These are phyloP conservation scores for Coecobrya sp. DNA, from an alignment of 2,888 invertebrate genomes.

Conservation along the genomic window DNA sequence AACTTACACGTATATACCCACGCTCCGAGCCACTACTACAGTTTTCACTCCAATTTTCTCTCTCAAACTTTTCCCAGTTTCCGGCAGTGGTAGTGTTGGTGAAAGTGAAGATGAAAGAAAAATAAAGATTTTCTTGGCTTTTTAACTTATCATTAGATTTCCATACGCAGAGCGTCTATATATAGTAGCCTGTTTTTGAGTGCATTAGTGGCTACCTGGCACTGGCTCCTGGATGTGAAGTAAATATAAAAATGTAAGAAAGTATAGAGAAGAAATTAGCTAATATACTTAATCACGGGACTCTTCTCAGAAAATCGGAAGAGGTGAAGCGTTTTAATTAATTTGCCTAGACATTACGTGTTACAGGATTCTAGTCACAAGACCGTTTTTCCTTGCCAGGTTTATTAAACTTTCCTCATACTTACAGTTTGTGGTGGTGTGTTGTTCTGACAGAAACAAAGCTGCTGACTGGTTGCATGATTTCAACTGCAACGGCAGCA, in stretches of 20 bases:
- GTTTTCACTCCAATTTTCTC: not conserved
- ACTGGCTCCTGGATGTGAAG: not conserved
- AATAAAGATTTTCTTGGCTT: not conserved
- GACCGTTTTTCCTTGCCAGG: not conserved
- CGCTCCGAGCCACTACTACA: not conserved
- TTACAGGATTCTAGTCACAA: not conserved
- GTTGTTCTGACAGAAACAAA: not conserved
- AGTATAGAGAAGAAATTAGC: conserved; percentile 23
- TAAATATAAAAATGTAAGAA: not conserved
- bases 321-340: conserved; percentile 35
- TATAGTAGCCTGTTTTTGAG: not conserved
- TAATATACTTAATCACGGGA: conserved; percentile 21
- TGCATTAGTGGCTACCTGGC: conserved; percentile 4
- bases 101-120: not conserved
- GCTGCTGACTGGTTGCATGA: not conserved
- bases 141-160: conserved; percentile 8
- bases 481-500: not conserved
- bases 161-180: not conserved
- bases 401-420: not conserved
- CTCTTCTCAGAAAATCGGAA: not conserved
- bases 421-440: not conserved
- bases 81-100: conserved; percentile 6
- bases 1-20: not conserved
- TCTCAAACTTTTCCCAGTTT: not conserved
- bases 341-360: not conserved